Evolutionary conservation across 2,888 invertebrate species (phyloP), one percentile per base, ranked within the genome.

Genomic region (Brenthis hecate): DNA sequence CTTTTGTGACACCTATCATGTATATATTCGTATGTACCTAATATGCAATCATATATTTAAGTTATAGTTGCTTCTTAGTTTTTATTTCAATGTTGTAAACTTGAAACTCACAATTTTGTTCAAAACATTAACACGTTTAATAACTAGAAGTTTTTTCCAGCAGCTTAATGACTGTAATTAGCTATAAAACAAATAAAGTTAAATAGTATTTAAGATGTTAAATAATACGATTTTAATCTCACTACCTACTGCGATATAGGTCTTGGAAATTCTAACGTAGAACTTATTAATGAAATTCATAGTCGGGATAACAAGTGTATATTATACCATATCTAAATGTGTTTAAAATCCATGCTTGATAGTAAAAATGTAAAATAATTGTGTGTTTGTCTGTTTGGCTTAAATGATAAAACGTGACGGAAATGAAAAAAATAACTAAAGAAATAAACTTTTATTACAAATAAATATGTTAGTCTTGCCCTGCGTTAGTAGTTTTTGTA

Each of bases 81-180:
- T 48, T 3, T n/a, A 8, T 23, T 23, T 58, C 48, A 14, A 48
- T 6, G 4, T 14, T 36, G n/a, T n/a, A 23, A 48, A 48, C 48
- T 48, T 23, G 19, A 5, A 28, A n/a, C 2, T 50, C 50, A 28
- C 23, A 28, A 60, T 28, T 60, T 50, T 47, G 48, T 58, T 58
- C 48, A 11, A 28, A 28, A 72, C 70, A 64, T 60, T 50, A 60
- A 60, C 5, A 28, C 28, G 28, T 60, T 60, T 50, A 28, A 50
- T 48, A 60, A 50, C 60, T 60, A 50, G 28, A 60, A n/a, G 28
- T 48, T 60, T 28, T 43, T 60, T 60, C 58, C n/a, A n/a, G n/a
- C n/a, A n/a, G 48, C 48, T 48, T 60, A 60, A 60, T 50, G 23
- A 28, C 60, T 60, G 48, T 60, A 60, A 60, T 60, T 60, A 60